phyloP scores from a whole-genome alignment of 2,888 invertebrate species.

The Neoscelio sp. region DNA sequence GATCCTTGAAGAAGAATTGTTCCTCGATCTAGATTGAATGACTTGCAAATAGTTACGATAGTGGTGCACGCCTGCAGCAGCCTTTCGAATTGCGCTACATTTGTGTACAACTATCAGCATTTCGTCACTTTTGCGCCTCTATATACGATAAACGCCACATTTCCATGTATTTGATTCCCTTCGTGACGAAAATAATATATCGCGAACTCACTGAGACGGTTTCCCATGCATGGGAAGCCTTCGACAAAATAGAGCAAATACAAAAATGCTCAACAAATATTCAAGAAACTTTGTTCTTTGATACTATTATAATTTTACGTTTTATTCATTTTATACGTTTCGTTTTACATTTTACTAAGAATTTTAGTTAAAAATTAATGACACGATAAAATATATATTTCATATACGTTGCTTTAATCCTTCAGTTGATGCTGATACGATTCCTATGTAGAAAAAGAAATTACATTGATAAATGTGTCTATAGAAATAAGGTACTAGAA shows the following conservation, averaged over 20 bases:
- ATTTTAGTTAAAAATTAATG: no score
- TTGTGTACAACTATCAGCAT: conserved; percentile 55
- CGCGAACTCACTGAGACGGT: conserved; percentile 50
- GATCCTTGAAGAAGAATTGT: conserved; percentile 78
- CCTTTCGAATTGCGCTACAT: conserved; percentile 65
- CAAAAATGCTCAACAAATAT: conserved; percentile 42
- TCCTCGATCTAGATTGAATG: conserved; percentile 74
- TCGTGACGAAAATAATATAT: conserved; percentile 61
- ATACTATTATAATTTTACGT: conserved; percentile 1
- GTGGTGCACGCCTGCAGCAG: conserved; percentile 56
- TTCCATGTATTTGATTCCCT: conserved; percentile 58
- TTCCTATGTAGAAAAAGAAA: no score
- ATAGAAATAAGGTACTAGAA: no score
- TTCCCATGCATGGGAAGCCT: conserved; percentile 47
- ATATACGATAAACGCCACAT: conserved; percentile 48
- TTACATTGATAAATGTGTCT: no score
- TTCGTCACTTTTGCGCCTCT: conserved; percentile 52
- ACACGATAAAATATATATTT: no score
- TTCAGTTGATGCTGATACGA: no score
- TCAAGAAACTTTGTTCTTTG: conserved; percentile 38
- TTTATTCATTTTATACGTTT: conserved; percentile 3
- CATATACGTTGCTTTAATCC: no score
- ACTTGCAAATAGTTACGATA: conserved; percentile 65
- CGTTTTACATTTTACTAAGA: no score
- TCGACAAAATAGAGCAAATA: conserved; percentile 36